These are phyloP conservation scores for Rhagonycha fulva DNA, from an alignment of 2,888 invertebrate genomes.

Conservation along the genomic window DNA sequence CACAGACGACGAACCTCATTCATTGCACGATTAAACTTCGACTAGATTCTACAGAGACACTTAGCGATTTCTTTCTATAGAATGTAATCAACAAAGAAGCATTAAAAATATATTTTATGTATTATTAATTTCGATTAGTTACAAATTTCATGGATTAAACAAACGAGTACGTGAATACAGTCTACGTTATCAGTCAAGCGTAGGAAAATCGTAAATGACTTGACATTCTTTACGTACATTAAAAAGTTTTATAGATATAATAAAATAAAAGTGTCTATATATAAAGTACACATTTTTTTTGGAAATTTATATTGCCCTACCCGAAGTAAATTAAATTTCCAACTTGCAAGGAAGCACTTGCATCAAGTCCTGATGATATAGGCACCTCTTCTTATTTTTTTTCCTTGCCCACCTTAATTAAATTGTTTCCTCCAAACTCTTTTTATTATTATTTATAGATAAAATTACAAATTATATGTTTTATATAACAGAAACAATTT, in stretches of 20 bases:
- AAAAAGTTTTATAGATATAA: slow-evolving; percentile 6
- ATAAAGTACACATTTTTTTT: slow-evolving; percentile 3
- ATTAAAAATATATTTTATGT: background rate
- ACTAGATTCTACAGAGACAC: background rate
- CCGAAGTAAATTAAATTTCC: background rate
- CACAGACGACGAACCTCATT: background rate
- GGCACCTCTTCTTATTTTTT: background rate
- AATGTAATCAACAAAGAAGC: background rate
- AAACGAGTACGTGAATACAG: background rate
- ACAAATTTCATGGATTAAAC: background rate
- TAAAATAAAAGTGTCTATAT: background rate
- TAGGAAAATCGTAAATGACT: slow-evolving; percentile 1
- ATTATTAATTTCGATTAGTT: background rate
- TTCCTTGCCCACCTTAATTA: background rate
- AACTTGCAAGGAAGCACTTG: too few species aligned
- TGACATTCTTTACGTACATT: slow-evolving; percentile 1
- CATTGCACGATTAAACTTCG: background rate
- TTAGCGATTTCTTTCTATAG: background rate
- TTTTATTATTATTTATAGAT: background rate
- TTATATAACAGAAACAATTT: slow-evolving; percentile 11
- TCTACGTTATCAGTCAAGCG: background rate
- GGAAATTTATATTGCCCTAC: slow-evolving; percentile 2
- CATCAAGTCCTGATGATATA: too few species aligned
- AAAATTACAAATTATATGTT: slow-evolving; percentile 6
- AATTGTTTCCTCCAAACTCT: background rate